These are phyloP conservation scores for Crypturellus tataupa DNA, from an alignment of 2,797 vertebrate genomes.

Conservation along the genomic window DNA sequence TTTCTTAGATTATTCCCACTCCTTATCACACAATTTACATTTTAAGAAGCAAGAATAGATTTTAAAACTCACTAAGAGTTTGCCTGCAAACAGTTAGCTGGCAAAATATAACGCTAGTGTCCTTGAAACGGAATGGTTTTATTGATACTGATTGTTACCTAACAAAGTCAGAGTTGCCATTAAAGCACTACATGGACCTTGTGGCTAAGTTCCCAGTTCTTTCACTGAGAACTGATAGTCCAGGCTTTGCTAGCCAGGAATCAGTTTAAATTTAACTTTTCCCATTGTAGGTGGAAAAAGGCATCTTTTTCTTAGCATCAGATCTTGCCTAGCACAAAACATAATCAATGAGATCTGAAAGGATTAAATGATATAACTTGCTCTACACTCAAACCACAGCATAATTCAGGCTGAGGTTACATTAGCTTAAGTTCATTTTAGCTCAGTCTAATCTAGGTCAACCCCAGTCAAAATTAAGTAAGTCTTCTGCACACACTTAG, in stretches of 20 bases:
- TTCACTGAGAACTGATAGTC: neutral
- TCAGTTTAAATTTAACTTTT: neutral
- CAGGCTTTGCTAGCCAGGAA: neutral
- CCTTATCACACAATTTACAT: neutral
- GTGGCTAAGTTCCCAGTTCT: neutral
- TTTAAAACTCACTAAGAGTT: neutral
- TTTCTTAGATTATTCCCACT: neutral
- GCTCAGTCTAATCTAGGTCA: neutral
- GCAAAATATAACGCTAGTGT: neutral
- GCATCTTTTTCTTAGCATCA: neutral
- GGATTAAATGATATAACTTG: neutral
- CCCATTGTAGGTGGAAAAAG: neutral
- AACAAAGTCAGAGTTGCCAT: neutral
- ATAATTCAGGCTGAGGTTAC: neutral
- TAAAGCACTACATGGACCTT: neutral
- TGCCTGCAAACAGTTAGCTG: neutral
- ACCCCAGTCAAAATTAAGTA: neutral
- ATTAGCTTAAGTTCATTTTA: neutral
- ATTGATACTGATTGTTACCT: neutral
- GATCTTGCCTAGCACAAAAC: neutral
- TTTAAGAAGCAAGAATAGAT: neutral
- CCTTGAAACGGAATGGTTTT: neutral
- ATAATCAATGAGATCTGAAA: neutral
- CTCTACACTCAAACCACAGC: neutral
- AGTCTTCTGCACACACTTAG: neutral